These are phyloP conservation scores for Grammomys dolichurus DNA, from an alignment of 2,113 vertebrate genomes.

Conservation along the genomic window DNA sequence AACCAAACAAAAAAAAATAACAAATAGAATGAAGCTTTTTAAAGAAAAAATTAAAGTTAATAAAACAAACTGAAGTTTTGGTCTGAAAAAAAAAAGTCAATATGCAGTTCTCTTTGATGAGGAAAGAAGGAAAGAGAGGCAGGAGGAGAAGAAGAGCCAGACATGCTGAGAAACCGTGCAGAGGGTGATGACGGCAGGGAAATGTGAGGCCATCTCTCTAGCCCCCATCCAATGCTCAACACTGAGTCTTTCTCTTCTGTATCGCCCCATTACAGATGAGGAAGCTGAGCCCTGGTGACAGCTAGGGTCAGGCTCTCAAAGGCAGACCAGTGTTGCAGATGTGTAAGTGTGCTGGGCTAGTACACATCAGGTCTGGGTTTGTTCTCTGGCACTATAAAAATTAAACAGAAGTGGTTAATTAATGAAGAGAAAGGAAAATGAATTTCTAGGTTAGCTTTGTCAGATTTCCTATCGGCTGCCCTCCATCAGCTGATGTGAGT, in stretches of 20 bases:
- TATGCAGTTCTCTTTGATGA: background rate
- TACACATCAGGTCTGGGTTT: background rate
- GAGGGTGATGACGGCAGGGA: background rate
- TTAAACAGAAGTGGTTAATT: background rate
- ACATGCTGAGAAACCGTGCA: background rate
- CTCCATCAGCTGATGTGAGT: background rate
- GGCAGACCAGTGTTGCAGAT: background rate
- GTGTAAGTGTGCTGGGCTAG: background rate
- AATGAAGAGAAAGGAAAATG: background rate
- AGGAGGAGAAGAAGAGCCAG: conserved; percentile 29
- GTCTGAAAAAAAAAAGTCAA: background rate
- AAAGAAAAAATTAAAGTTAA: background rate
- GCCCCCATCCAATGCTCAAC: background rate
- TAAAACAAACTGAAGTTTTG: background rate
- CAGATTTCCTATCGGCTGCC: background rate
- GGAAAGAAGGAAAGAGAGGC: background rate
- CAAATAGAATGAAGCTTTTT: background rate
- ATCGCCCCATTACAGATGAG: background rate
- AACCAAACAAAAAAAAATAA: too few relatives aligned
- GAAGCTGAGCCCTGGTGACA: background rate
- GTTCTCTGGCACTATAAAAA: background rate
- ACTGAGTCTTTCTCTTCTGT: background rate
- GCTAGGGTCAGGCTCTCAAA: background rate
- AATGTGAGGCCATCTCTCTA: background rate
- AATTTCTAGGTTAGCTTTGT: background rate